These are phyloP conservation scores for Leptobrachium leishanense DNA, from an alignment of 2,113 vertebrate species.

Conservation along the genomic window DNA sequence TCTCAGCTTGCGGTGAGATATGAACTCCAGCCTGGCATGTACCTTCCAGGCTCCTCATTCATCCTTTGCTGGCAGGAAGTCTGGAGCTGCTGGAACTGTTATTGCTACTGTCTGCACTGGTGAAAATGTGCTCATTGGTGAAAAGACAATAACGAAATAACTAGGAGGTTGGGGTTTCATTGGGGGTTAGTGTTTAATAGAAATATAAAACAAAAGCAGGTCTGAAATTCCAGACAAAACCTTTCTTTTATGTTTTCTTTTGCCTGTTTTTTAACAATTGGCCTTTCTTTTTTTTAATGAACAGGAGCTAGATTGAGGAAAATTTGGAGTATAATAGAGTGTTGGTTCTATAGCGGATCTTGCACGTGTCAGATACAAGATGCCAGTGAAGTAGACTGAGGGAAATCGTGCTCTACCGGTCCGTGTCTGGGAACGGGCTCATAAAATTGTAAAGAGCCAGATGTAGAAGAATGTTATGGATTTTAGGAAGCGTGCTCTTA, in stretches of 20 bases:
- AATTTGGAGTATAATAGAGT: not conserved
- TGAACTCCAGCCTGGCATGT: slow-evolving; percentile 8
- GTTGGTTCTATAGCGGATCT: not conserved
- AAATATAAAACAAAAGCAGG: slow-evolving; percentile 50
- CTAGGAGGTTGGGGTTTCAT: slow-evolving; percentile 32
- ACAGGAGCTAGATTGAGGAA: slow-evolving; percentile 28
- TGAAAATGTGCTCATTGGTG: not conserved
- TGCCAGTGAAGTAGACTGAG: slow-evolving; percentile 1
- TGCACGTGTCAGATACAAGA: slow-evolving; percentile 22
- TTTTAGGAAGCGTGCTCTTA: not conserved
- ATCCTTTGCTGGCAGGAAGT: slow-evolving; percentile 18
- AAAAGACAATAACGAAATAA: slow-evolving; percentile 18
- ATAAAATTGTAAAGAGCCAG: slow-evolving; percentile 29
- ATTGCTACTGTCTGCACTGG: not conserved
- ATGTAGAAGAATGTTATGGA: slow-evolving; percentile 11
- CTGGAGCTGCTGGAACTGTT: not conserved
- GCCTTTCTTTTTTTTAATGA: slow-evolving; percentile 9
- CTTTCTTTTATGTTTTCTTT: slow-evolving; percentile 7
- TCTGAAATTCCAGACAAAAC: slow-evolving; percentile 8
- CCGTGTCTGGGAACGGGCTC: slow-evolving; percentile 9
- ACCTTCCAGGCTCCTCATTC: slow-evolving; percentile 29
- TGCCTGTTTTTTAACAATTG: not conserved
- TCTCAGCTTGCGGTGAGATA: slow-evolving; percentile 44
- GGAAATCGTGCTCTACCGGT: slow-evolving; percentile 3
- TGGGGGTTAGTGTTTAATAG: slow-evolving; percentile 28